Evolutionary conservation across 1,140 invertebrate species (phyloP).

Genomic region (Drosophila leontia): DNA sequence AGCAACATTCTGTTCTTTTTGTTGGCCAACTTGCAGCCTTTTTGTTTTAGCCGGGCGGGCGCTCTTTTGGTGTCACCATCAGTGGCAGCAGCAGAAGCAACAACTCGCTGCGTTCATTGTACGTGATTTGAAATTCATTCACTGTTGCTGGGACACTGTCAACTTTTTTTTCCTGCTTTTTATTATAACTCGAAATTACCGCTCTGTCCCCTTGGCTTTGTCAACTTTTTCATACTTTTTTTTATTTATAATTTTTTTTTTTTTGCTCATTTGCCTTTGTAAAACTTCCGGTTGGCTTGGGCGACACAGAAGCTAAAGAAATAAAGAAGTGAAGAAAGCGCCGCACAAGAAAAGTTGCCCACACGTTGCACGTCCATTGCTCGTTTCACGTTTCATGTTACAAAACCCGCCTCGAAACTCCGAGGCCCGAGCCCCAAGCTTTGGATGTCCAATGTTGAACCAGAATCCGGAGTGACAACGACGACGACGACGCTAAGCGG

Average conservation of each 20-base stretch:
- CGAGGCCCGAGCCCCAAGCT: not conserved
- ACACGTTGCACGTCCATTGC: slow-evolving; percentile 55
- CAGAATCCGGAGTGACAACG: slow-evolving; percentile 3
- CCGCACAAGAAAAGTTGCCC: slow-evolving; percentile 63
- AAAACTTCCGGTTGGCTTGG: slow-evolving; percentile 76
- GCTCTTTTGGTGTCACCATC: slow-evolving; percentile 63
- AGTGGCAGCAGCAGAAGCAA: slow-evolving; percentile 34
- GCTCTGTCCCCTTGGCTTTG: slow-evolving; percentile 36
- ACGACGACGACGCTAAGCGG: slow-evolving; percentile 16
- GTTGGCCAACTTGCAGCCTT: slow-evolving; percentile 51
- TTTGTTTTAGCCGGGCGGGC: slow-evolving; percentile 72
- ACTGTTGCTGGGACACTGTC: slow-evolving; percentile 60
- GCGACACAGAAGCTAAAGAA: slow-evolving; percentile 47
- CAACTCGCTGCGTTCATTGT: slow-evolving; percentile 61
- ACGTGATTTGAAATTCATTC: slow-evolving; percentile 83
- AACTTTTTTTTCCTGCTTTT: slow-evolving; percentile 41
- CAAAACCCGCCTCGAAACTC: slow-evolving; percentile 49
- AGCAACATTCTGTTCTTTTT: slow-evolving; percentile 58
- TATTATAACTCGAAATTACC: slow-evolving; percentile 62
- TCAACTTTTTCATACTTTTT: slow-evolving; percentile 50
- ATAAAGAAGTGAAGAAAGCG: slow-evolving; percentile 22
- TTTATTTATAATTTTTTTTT: slow-evolving; percentile 25
- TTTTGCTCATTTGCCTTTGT: slow-evolving; percentile 81
- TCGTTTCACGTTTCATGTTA: slow-evolving; percentile 72
- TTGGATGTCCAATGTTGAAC: slow-evolving; percentile 17